Evolutionary conservation across 2,888 invertebrate species (phyloP), one percentile per base, ranked within the genome.

Genomic region (Perizoma flavofasciatum): DNA sequence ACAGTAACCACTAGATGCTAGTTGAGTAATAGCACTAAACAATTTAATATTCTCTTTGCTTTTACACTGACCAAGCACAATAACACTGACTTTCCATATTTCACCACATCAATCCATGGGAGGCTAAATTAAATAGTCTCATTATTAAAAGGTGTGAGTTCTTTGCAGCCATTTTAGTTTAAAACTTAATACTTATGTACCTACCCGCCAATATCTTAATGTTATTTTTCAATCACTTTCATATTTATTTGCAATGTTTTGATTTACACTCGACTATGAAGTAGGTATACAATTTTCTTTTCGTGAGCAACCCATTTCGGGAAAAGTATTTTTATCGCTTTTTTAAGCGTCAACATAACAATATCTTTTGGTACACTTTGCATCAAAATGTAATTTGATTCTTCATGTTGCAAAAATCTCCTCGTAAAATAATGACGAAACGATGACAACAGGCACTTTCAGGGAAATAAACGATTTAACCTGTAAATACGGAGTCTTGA

Each of bases 401-500:
- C 22, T 41, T 8, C 43, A 10, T 4, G 5, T 47, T 48, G 41
- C 32, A 44, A n/a, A 34, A 54, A 63, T 43, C 7, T 52, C 35
- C 54, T 56, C 34, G 5, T 37, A 50, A 59, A 65, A 64, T 61
- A 63, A 66, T 67, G 57, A 66, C 57, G 50, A 55, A 57, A 53
- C 51, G 63, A 59, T 59, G 51, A 67, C 55, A 67, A 63, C 52
- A 63, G 59, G 49, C 66, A 66, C 63, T 68, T 66, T 49, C 49
- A 46, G 37, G 50, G 60, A 73, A 75, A 76, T 70, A 73, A 63
- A 75, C 66, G 68, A 72, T 72, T 75, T 72, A 75, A 72, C 71
- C 70, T 69, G 67, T 74, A 83, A 82, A 83, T 80, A 81, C 71
- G 71, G 74, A 72, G 78, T 77, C 78, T 78, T 69, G 68, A 80